Conservation (phyloP, 1,140 invertebrate genomes). For the Gryon sp. region DNA sequence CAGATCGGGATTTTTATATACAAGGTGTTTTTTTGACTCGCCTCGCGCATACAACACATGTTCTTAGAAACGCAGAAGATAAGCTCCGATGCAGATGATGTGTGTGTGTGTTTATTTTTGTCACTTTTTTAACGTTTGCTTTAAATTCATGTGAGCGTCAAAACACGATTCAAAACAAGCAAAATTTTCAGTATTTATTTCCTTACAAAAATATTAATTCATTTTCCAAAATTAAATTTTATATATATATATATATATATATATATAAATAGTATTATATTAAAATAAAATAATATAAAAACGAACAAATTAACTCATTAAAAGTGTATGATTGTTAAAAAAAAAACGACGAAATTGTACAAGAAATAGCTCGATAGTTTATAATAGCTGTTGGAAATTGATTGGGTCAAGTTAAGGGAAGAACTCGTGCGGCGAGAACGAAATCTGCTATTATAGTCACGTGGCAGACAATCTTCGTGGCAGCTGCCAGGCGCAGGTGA, state of each 20-base stretch:
- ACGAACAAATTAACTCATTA: too few species aligned
- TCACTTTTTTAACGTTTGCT: slow-evolving; percentile 11
- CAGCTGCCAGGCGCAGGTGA: slow-evolving; percentile 69
- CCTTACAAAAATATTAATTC: too few species aligned
- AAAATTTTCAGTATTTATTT: too few species aligned
- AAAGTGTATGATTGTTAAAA: too few species aligned
- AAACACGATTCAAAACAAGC: too few species aligned
- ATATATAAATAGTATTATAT: too few species aligned
- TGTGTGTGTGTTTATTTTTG: slow-evolving; percentile 38
- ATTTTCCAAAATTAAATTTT: too few species aligned
- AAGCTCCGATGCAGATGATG: slow-evolving; percentile 18
- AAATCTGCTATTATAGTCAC: slow-evolving; percentile 39
- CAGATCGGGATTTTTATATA: slow-evolving; percentile 39
- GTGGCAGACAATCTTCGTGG: slow-evolving; percentile 56
- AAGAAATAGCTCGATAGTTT: too few species aligned
- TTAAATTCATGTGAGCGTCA: slow-evolving; percentile 3
- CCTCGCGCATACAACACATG: slow-evolving; percentile 22
- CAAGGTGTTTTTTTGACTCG: slow-evolving; percentile 34
- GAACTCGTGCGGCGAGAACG: slow-evolving; percentile 6
- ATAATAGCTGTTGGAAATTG: background rate
- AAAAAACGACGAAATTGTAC: too few species aligned
- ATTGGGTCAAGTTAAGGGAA: slow-evolving; percentile 1
- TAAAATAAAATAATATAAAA: too few species aligned
- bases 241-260: too few species aligned
- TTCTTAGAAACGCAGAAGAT: slow-evolving; percentile 20